Base-by-base conservation (phyloP, 2,113 vertebrate species). In the Oreocharis arfaki region DNA sequence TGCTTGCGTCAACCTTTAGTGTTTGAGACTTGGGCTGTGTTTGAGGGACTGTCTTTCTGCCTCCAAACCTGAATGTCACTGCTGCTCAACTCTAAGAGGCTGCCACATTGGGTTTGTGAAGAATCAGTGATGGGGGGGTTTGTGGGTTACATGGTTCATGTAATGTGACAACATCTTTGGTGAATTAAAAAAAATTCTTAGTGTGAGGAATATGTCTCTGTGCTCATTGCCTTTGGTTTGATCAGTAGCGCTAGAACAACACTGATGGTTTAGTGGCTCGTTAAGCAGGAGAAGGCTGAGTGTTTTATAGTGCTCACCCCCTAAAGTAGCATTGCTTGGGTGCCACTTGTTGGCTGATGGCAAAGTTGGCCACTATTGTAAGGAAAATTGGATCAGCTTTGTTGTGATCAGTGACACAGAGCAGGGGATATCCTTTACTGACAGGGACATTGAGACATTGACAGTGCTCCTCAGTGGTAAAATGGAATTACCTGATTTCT, bases 401-500 rank as follows among this genome's bases (percentile, higher is more conserved):
- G 32, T 27, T 76, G 56, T 41, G 52, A 42, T 73, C 57, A 57
- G 27, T 39, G 50, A 11, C 26, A 53, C 7, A 61, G 33, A 28
- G 11, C 8, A 70, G 76, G 20, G 22, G 13, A 44, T 41, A 7
- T 75, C n/a, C 39, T 71, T 80, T 24, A 24, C 33, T 41, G 63
- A 3, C 11, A 4, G 46, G 24, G 47, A 17, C 1, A 1, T 5
- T 57, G 42, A 57, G 47, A 17, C 1, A 1, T 5, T 57, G 42
- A 57, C n/a, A 16, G 11, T 78, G 52, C 23, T 50, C 23, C 15
- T 18, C 30, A 32, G 39, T 22, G 15, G 30, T 55, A 52, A 7
- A 11, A 7, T 17, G 46, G 39, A 77, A 35, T 67, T 5, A 21
- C 19, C 17, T 39, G 15, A 70, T 52, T 68, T 56, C 28, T 93